phyloP scores from a whole-genome alignment of 2,113 vertebrate species.

The Nothobranchius furzeri region DNA sequence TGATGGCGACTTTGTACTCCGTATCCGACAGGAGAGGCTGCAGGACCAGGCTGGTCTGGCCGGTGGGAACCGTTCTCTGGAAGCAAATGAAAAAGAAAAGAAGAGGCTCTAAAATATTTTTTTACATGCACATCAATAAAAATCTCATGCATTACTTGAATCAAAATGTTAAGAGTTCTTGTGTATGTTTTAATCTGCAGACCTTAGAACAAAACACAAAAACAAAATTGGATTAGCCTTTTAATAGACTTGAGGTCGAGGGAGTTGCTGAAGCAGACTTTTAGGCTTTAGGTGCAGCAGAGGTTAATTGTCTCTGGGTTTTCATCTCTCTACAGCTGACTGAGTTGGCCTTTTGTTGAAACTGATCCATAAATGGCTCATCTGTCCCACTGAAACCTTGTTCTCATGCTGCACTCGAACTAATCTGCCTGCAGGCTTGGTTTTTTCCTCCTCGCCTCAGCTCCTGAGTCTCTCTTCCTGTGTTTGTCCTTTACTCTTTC shows the following conservation, averaged over 20 bases:
- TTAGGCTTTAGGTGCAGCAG: background rate
- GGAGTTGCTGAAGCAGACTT: background rate
- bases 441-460: background rate
- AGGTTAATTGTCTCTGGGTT: constrained; percentile 46
- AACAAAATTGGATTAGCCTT: background rate
- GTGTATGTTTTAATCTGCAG: background rate
- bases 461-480: background rate
- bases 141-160: too few species aligned
- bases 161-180: too few species aligned
- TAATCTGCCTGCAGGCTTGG: background rate
- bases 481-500: background rate
- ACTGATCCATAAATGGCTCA: constrained; percentile 20
- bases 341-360: constrained; percentile 22
- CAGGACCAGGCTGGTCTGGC: constrained; percentile 82
- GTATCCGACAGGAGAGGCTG: constrained; percentile 87
- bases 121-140: too few species aligned
- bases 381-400: constrained; percentile 9
- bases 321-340: constrained; percentile 19
- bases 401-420: background rate
- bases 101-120: too few species aligned
- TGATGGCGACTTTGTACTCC: constrained; percentile 87
- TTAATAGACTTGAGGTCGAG: constrained; percentile 14
- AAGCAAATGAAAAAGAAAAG: background rate
- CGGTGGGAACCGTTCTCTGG: constrained; percentile 78
- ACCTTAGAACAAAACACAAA: background rate